Evolutionary conservation across 2,113 vertebrate genomes (phyloP), one percentile per base, ranked within the genome.

Genomic region (Zapornia atra): DNA sequence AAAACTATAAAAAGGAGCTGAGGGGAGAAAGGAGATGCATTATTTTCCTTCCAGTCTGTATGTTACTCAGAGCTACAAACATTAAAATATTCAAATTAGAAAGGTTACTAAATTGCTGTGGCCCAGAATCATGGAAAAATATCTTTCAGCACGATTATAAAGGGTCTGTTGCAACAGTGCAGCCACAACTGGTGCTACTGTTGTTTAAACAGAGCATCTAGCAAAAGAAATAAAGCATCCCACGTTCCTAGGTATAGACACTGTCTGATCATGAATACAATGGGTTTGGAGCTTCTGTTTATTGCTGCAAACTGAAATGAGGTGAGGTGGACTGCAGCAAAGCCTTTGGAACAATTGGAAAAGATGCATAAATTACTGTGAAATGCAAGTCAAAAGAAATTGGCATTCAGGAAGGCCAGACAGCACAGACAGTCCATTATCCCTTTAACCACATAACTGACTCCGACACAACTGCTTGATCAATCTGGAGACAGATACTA

Each of bases 381-480:
- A 95, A 91, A 92, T 77, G 82, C 95, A 82, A 96, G 51, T 82
- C 77, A 82, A 82, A 94, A 92, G 68, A 69, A 95, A 97, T 90
- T 96, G 95, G 91, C 95, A 96, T 97, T 97, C 96, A 72, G 80
- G 91, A 96, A 85, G 89, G 73, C 86, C 82, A 85, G 77, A 42
- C 84, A 92, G 80, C n/a, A 12, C 80, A 94, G 93, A 87, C 82
- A 96, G 82, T 93, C 86, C 73, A 88, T 97, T 96, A 97, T 96
- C 94, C 82, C 92, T 92, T 97, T 97, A 98, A 94, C 96, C 96
- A 93, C 76, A 38, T 90, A 96, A 97, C 90, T 90, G 94, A 90
- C 93, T 96, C 77, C 65, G 94, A 94, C 88, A 96, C 90, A 95
- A 96, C 86, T 82, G 94, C 90, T 72, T 86, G 95, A 94, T 92